Conservation (phyloP, 2,113 vertebrate species). For the Phylloscopus trochilus region DNA sequence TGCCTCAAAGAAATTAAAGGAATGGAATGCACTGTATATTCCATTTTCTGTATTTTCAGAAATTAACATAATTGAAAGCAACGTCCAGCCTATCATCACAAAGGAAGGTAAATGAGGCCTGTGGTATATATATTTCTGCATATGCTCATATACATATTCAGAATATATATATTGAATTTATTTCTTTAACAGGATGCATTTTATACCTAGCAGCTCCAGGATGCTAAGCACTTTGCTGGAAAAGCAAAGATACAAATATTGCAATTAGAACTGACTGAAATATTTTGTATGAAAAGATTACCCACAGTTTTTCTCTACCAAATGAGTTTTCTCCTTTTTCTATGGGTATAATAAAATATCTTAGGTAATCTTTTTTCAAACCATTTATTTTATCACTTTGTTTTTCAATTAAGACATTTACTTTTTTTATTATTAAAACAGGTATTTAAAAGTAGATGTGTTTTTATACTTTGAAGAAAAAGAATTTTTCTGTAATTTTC, state of each 20-base stretch:
- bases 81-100: constrained; percentile 73
- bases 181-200: neutral
- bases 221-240: neutral
- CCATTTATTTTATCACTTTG: rapidly evolving
- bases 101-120: constrained; percentile 73
- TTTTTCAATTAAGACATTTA: neutral
- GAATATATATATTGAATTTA: constrained; percentile 25
- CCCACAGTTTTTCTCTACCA: neutral
- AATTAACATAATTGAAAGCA: constrained; percentile 81
- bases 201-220: neutral
- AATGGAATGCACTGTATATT: constrained; percentile 50
- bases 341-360: neutral
- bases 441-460: neutral
- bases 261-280: constrained; percentile 44
- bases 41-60: constrained; percentile 76
- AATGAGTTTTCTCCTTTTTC: neutral
- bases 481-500: neutral
- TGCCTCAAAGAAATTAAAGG: neutral
- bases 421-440: neutral
- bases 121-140: constrained; percentile 43
- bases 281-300: neutral
- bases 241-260: constrained; percentile 63
- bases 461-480: neutral
- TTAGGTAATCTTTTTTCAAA: neutral
- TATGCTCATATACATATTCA: neutral